phyloP scores from a whole-genome alignment of 2,113 vertebrate species.

The Blennius ocellaris region DNA sequence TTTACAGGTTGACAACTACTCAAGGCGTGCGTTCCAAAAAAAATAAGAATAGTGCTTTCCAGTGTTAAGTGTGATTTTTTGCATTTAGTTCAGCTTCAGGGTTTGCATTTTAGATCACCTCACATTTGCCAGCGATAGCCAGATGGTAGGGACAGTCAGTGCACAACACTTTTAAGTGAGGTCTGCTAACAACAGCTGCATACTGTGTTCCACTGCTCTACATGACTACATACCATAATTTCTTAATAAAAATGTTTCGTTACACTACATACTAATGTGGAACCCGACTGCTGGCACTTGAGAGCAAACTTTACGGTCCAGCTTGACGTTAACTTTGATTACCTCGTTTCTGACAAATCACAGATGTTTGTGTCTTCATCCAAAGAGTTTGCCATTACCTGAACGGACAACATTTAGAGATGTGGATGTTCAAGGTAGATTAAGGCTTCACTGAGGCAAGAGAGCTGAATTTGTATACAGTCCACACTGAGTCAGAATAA shows the following conservation, averaged over 20 bases:
- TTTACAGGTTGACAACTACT: slow-evolving; percentile 10
- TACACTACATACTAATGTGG: slow-evolving; percentile 28
- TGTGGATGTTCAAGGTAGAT: slow-evolving; percentile 47
- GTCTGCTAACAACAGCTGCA: slow-evolving; percentile 73
- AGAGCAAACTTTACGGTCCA: slow-evolving; percentile 74
- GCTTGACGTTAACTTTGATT: slow-evolving; percentile 79
- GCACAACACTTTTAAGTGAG: slow-evolving; percentile 66
- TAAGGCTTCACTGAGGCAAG: background rate
- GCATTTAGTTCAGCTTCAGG: slow-evolving; percentile 27
- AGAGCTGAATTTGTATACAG: background rate
- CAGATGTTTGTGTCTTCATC: slow-evolving; percentile 78
- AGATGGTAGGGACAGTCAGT: slow-evolving; percentile 69
- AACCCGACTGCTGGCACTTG: slow-evolving; percentile 67
- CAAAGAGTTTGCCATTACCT: slow-evolving; percentile 45
- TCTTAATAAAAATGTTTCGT: slow-evolving; percentile 64
- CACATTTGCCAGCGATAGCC: slow-evolving; percentile 60
- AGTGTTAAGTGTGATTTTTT: slow-evolving; percentile 18
- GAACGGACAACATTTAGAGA: slow-evolving; percentile 71
- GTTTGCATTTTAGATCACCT: slow-evolving; percentile 50
- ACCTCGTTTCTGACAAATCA: slow-evolving; percentile 79
- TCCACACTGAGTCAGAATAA: no score
- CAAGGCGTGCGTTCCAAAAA: slow-evolving; percentile 16
- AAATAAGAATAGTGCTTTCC: slow-evolving; percentile 6
- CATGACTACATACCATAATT: slow-evolving; percentile 63
- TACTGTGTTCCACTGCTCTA: slow-evolving; percentile 56